phyloP scores from a whole-genome alignment of 2,888 invertebrate genomes.

The Conops quadrifasciatus region DNA sequence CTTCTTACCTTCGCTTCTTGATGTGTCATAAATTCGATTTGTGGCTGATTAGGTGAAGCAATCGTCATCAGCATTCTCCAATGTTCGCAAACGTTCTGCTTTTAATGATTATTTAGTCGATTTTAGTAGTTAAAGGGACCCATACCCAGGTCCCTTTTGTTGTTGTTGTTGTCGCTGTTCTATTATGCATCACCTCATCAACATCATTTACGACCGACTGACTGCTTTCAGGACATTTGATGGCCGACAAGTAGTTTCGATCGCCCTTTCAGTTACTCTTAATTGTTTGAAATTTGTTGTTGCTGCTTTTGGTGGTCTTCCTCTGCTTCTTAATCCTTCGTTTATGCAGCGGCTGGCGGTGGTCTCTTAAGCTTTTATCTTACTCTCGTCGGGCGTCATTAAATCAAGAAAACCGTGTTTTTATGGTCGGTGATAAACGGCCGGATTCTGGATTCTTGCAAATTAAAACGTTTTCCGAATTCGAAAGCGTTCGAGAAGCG shows the following conservation, averaged over 20 bases:
- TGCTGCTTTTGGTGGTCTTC: too few relatives aligned
- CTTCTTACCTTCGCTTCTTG: slow-evolving; percentile 45
- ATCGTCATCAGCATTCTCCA: slow-evolving; percentile 16
- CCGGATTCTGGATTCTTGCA: background rate
- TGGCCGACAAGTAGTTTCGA: slow-evolving; percentile 9
- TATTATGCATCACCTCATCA: slow-evolving; percentile 45
- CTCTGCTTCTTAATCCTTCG: slow-evolving; percentile 18
- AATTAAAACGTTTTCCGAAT: slow-evolving; percentile 23
- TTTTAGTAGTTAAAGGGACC: slow-evolving; percentile 9
- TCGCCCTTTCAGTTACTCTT: slow-evolving; percentile 45
- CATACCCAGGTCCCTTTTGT: background rate
- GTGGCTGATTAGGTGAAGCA: slow-evolving; percentile 29
- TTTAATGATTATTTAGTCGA: slow-evolving; percentile 30
- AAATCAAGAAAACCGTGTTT: slow-evolving; percentile 2
- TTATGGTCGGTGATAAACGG: slow-evolving; percentile 21
- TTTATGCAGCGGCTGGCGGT: slow-evolving; percentile 17
- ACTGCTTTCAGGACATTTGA: background rate
- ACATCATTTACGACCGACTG: slow-evolving; percentile 44
- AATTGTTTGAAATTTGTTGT: slow-evolving; percentile 43
- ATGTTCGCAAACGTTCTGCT: background rate
- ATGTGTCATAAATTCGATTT: slow-evolving; percentile 50
- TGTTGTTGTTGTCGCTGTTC: slow-evolving; percentile 8
- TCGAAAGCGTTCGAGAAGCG: too few relatives aligned
- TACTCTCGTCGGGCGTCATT: background rate
- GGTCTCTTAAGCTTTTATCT: slow-evolving; percentile 21